phyloP scores from a whole-genome alignment of 2,113 vertebrate species.

The Serinus canaria region DNA sequence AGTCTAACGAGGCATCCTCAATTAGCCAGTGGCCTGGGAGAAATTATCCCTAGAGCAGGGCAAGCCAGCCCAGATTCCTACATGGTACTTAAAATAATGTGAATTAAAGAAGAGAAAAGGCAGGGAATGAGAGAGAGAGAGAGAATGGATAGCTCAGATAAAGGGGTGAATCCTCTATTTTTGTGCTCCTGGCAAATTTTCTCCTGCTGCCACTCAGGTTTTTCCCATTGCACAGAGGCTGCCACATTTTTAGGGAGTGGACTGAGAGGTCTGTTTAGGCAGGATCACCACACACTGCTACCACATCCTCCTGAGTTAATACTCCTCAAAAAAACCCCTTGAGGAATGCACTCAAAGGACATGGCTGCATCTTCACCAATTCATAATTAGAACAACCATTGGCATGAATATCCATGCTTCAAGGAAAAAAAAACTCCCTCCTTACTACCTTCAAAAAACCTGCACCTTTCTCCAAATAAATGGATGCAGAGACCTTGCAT shows the following conservation, averaged over 20 bases:
- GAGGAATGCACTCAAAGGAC: fast-evolving
- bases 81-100: neutral
- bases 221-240: neutral
- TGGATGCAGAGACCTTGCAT: fast-evolving
- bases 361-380: fast-evolving
- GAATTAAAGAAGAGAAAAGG: neutral
- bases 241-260: neutral
- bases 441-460: neutral
- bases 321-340: neutral
- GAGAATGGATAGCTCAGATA: fast-evolving
- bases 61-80: neutral
- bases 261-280: neutral
- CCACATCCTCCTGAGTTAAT: neutral
- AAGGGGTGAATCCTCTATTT: neutral
- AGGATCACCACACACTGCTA: neutral
- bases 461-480: neutral
- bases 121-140: neutral
- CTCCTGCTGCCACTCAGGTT: neutral
- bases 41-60: neutral
- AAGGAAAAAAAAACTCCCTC: neutral
- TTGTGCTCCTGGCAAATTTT: neutral
- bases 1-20: neutral
- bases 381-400: neutral
- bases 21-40: neutral
- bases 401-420: neutral